A percentile compares a stretch with the other conserved stretches of the same genome.
phyloP scores from a whole-genome alignment of 2,888 invertebrate species.

The Gasteruption jaculator region DNA sequence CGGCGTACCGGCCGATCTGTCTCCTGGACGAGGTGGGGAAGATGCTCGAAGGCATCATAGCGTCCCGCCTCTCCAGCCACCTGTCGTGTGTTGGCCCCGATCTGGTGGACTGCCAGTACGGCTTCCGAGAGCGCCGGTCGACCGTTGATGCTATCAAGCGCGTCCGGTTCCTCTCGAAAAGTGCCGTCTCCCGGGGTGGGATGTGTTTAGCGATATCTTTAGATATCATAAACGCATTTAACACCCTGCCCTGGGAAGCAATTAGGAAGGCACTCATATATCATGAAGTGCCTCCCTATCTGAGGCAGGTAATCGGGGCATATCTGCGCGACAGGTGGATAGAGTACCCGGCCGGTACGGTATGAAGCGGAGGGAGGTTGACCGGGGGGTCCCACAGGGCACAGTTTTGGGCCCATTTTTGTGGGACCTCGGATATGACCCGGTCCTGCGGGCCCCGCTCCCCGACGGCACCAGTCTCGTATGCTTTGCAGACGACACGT shows the following conservation, averaged over 20 bases:
- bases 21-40: too few relatives aligned
- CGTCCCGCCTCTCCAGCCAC: neutral
- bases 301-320: neutral
- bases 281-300: neutral
- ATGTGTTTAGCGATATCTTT: neutral
- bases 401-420: conserved; percentile 10
- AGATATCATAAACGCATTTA: conserved; percentile 2
- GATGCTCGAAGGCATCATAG: neutral
- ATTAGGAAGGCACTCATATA: neutral
- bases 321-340: neutral
- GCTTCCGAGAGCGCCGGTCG: conserved; percentile 2
- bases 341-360: neutral
- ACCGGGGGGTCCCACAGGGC: neutral
- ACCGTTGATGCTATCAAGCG: conserved; percentile 1
- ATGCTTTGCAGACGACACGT: conserved; percentile 8
- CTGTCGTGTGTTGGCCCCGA: neutral
- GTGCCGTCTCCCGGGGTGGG: neutral
- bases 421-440: conserved; percentile 7
- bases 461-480: neutral
- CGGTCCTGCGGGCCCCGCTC: neutral
- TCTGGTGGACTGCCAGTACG: neutral
- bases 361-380: neutral
- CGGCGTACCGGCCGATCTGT: conserved; percentile 7
- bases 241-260: neutral
- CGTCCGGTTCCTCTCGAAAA: neutral